Evolutionary conservation across 2,888 invertebrate genomes (phyloP), one percentile per base, ranked within the genome.

Genomic region (Lathronympha strigana): DNA sequence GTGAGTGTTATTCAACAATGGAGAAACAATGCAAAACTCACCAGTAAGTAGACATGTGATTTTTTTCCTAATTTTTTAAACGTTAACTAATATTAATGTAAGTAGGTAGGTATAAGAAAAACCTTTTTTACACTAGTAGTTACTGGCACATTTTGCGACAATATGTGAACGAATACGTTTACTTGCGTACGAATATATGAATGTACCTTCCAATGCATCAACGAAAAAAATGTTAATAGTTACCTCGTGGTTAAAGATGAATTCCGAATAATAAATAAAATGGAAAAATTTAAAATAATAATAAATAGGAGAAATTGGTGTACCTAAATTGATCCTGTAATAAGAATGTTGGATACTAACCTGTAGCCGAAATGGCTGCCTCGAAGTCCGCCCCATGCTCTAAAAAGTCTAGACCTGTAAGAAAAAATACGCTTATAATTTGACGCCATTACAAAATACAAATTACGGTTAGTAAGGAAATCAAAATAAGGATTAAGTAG

Each of bases 371-470:
- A 76, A 95, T 93, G 70, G 95, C 95, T 76, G 94, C 93, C 87
- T 95, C 95, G 85, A 95, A 95, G 85, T 95, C 95, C 78, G 95
- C 94, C 72, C 95, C 95, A 92, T 94, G 94, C 81, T 94, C 95
- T 82, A 95, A 93, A 84, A 95, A 95, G 87, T 95, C 95, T 90
- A 95, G 92, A 89, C 95, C 95, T 95, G 90, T 75, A 93, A 85
- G 43, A 69, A 72, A 71, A 40, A 58, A 49, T 19, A 31, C 9
- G n/a, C 17, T 11, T 50, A 51, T 28, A 40, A 63, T 21, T 55
- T 17, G 9, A 28, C 13, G 19, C 28, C 28, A 21, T 6, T 4
- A 57, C 45, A 1, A 36, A 23, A 36, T 36, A 8, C 25, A 25
- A 25, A 4, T 5, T 5, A 3, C 25, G 5, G 4, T 25, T 5